Evolutionary conservation across 2,113 vertebrate species (phyloP), one percentile per base, ranked within the genome.

Genomic region (Sorex araneus): DNA sequence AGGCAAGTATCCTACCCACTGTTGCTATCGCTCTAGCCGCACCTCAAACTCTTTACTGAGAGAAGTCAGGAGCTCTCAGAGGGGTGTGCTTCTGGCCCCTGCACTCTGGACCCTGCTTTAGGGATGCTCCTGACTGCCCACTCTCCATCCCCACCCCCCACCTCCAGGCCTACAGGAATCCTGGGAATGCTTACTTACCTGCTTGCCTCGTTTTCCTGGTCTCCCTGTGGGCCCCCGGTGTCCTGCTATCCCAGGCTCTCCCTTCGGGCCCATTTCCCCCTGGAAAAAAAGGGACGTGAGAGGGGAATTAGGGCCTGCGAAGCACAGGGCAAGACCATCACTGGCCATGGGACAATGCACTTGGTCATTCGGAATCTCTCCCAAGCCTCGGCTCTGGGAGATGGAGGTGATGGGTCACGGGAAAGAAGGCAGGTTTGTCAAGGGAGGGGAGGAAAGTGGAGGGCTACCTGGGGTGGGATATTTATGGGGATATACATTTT

Each of bases 181-280:
- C 76, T 94, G 2, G 0, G 57, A 10, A 50, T 11, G 94, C 96
- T 95, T 97, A 99, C 96, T 95, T 97, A 99, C 99, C 98, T 99
- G 99, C 97, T 99, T 99, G 80, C 99, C 99, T 98, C 99, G 98
- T 97, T 99, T 99, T 76, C 99, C 99, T 27, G 99, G 99, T 96
- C 99, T 98, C 92, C 99, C 99, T 4, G 98, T 99, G 67, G 99
- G 99, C 95, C 99, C 99, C 97, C 99, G 98, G 97, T 98, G 98
- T 95, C 99, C 99, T 66, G 99, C 97, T 43, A 97, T 97, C 88
- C 99, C 99, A 79, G 98, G 98, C 77, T 99, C 99, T 93, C 99
- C 99, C 95, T 99, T 99, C 12, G 99, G 99, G 94, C 99, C 99
- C 99, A 99, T 99, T 98, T 99, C 99, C 94, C 99, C 99, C 99